phyloP scores from a whole-genome alignment of 2,888 invertebrate genomes.

The Eurois occulta region DNA sequence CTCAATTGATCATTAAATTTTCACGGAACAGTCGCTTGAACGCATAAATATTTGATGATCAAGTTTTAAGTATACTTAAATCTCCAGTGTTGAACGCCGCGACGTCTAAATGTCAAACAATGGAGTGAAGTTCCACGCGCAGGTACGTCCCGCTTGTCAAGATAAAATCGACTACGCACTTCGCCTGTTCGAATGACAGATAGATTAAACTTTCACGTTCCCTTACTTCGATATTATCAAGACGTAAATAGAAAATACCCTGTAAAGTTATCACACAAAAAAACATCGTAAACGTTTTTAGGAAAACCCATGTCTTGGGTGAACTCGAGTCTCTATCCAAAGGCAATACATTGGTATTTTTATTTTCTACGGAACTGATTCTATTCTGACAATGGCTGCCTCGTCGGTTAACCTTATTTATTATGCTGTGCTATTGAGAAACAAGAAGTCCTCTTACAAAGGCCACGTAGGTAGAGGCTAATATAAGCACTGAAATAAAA shows the following conservation, averaged over 20 bases:
- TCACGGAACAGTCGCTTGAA: conserved; percentile 49
- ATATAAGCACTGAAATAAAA: conserved; percentile 45
- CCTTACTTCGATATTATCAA: conserved; percentile 54
- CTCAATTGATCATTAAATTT: conserved; percentile 61
- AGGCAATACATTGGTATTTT: conserved; percentile 37
- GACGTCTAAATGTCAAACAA: conserved; percentile 70
- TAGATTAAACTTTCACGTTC: conserved; percentile 72
- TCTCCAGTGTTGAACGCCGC: conserved; percentile 46
- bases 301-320: conserved; percentile 13
- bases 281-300: conserved; percentile 26
- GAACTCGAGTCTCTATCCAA: conserved; percentile 13
- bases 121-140: conserved; percentile 70
- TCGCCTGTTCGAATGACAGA: conserved; percentile 69
- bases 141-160: conserved; percentile 67
- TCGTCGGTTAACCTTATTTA: conserved; percentile 55
- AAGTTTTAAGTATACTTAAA: conserved; percentile 59
- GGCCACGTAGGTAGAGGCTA: conserved; percentile 28
- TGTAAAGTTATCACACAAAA: conserved; percentile 32
- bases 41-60: conserved; percentile 63
- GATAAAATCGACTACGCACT: conserved; percentile 71
- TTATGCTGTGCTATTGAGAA: conserved; percentile 43
- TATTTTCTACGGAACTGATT: conserved; percentile 53
- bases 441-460: conserved; percentile 36
- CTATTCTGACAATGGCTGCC: conserved; percentile 44
- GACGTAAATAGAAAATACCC: conserved; percentile 46